Percentiles rank a stretch among this genome's conserved stretches.
Conservation (phyloP, 1,140 invertebrate species). For the Cepaea nemoralis region DNA sequence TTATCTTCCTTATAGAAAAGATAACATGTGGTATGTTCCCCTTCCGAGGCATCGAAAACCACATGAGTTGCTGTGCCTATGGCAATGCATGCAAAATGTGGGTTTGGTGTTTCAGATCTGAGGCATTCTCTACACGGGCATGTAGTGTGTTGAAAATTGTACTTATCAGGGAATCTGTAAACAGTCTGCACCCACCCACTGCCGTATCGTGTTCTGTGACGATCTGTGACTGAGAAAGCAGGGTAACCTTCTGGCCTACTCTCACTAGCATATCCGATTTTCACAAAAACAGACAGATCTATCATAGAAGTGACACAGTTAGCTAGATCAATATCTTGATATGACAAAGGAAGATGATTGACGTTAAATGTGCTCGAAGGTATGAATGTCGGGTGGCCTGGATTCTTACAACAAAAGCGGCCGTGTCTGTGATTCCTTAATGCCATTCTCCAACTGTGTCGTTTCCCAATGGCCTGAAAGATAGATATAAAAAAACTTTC, state of each 20-base stretch:
- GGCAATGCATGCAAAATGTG: not conserved
- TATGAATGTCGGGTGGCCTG: conserved; percentile 12
- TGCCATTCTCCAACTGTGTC: too few species aligned
- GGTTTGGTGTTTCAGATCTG: not conserved
- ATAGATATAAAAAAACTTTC: too few species aligned
- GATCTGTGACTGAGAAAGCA: too few species aligned
- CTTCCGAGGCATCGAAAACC: conserved; percentile 10
- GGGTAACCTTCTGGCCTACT: not conserved
- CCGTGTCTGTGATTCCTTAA: not conserved
- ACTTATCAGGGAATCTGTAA: not conserved
- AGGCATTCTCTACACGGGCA: conserved; percentile 7
- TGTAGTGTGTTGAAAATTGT: not conserved
- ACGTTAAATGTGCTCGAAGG: not conserved
- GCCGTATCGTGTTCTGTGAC: not conserved
- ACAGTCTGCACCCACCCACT: not conserved
- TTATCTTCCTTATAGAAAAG: not conserved
- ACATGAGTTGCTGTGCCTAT: conserved; percentile 25
- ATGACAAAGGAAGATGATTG: not conserved
- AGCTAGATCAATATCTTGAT: not conserved
- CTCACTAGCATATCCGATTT: not conserved
- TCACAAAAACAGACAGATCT: not conserved
- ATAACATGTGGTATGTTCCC: not conserved
- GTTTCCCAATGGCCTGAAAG: too few species aligned
- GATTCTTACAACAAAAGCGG: not conserved
- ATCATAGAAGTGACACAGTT: not conserved